These are phyloP conservation scores for Sycophila texana DNA, from an alignment of 2,888 invertebrate species.

Conservation along the genomic window DNA sequence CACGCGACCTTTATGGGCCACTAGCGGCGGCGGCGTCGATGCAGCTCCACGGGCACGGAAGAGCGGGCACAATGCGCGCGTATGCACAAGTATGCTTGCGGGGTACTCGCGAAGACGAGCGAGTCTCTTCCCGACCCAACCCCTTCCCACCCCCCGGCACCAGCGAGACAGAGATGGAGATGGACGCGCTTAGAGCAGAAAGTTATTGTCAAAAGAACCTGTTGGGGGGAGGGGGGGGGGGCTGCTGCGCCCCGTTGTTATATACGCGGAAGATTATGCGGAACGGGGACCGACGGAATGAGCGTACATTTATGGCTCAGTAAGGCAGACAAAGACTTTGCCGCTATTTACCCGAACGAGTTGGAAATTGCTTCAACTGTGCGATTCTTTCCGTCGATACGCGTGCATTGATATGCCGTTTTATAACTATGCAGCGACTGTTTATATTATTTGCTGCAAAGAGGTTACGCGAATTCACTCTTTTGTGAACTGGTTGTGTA, in stretches of 20 bases:
- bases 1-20: conserved; percentile 61
- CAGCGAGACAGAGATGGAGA: neutral
- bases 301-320: neutral
- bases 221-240: conserved; percentile 21
- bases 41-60: conserved; percentile 8
- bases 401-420: no score
- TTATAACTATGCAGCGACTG: no score
- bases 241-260: conserved; percentile 23
- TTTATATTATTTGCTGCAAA: no score
- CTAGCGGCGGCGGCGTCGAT: conserved; percentile 19
- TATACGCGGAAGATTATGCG: conserved; percentile 11
- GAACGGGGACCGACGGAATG: neutral
- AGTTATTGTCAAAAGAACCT: conserved; percentile 48
- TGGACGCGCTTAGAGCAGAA: neutral
- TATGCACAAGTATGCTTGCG: conserved; percentile 8
- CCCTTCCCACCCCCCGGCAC: no score
- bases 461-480: no score
- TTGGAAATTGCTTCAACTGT: no score
- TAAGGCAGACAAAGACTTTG: neutral
- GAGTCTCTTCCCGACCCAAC: neutral
- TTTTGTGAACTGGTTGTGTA: no score
- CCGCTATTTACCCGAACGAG: no score
- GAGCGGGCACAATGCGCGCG: conserved; percentile 29
- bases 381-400: no score
- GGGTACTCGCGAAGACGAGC: conserved; percentile 19